Conservation (phyloP, 1,140 invertebrate genomes). For the Bilobella aurantiaca region DNA sequence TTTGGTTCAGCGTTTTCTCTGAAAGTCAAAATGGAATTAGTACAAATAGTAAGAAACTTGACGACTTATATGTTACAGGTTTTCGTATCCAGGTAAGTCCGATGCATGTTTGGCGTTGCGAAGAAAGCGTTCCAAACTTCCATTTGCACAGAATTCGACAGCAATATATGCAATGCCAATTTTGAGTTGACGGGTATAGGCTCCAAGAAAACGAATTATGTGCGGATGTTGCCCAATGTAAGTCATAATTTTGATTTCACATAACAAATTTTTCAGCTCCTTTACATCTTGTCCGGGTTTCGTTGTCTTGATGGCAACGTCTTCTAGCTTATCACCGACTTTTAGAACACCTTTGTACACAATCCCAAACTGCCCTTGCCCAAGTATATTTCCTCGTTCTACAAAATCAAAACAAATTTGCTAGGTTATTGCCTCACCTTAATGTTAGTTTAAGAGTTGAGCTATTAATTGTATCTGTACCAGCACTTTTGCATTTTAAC, state of each 20-base stretch:
- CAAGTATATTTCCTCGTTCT: not conserved
- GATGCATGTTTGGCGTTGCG: too few species aligned
- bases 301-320: slow-evolving; percentile 23
- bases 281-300: not conserved
- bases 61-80: too few species aligned
- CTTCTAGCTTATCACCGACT: not conserved
- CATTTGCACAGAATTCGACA: not conserved
- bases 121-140: not conserved
- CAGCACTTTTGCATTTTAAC: too few species aligned
- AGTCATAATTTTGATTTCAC: slow-evolving; percentile 26
- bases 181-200: slow-evolving; percentile 22
- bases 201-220: slow-evolving; percentile 23
- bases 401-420: too few species aligned
- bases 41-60: not conserved
- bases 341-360: slow-evolving; percentile 1
- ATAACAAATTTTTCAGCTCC: slow-evolving; percentile 18
- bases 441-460: too few species aligned
- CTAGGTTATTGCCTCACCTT: too few species aligned
- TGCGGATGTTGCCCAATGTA: slow-evolving; percentile 20
- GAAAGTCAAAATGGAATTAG: not conserved
- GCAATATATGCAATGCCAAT: not conserved
- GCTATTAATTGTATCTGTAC: too few species aligned
- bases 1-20: not conserved
- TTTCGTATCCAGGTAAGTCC: too few species aligned
- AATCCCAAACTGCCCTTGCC: slow-evolving; percentile 8